A percentile compares a stretch with the other conserved stretches of the same genome.
These are phyloP conservation scores for Toxotes lorentzi DNA, from an alignment of 2,797 vertebrate genomes.

Conservation along the genomic window DNA sequence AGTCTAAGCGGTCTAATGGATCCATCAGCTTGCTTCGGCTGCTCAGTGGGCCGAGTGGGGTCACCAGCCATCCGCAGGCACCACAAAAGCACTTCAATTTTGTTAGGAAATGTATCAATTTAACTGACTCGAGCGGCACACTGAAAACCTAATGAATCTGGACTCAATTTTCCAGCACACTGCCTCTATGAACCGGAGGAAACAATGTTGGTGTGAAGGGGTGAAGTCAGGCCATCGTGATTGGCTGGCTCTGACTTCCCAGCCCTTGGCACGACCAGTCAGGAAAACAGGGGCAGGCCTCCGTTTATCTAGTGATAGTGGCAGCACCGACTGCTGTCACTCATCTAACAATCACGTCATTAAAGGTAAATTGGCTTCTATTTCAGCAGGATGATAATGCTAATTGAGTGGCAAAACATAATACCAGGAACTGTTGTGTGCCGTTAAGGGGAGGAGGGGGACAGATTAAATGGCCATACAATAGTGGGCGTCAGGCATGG, in stretches of 20 bases:
- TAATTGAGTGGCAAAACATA: conserved; percentile 99
- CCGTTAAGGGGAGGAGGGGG: conserved; percentile 94
- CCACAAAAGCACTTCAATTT: conserved; percentile 99
- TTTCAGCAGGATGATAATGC: conserved; percentile 99
- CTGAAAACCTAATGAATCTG: conserved; percentile 99
- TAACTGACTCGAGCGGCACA: conserved; percentile 99
- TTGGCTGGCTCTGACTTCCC: conserved; percentile 89
- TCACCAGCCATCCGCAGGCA: conserved; percentile 99
- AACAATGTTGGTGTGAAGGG: conserved; percentile 97
- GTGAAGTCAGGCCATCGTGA: conserved; percentile 89
- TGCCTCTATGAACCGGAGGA: conserved; percentile 98
- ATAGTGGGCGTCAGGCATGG: conserved; percentile 97
- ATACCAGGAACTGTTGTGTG: conserved; percentile 99
- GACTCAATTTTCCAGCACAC: conserved; percentile 99
- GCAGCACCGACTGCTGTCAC: conserved; percentile 89
- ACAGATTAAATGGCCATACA: conserved; percentile 98
- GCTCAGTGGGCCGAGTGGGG: conserved; percentile 99
- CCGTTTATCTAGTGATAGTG: conserved; percentile 91
- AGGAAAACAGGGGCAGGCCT: conserved; percentile 88
- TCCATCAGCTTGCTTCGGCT: conserved; percentile 99
- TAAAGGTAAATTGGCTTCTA: conserved; percentile 99
- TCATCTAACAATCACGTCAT: conserved; percentile 99
- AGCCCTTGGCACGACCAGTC: conserved; percentile 86
- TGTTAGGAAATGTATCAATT: conserved; percentile 99
- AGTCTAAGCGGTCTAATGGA: conserved; percentile 99